Evolutionary conservation across 1,140 invertebrate species (phyloP), one percentile per base, ranked within the genome.

Genomic region (Papilio polyxenes): DNA sequence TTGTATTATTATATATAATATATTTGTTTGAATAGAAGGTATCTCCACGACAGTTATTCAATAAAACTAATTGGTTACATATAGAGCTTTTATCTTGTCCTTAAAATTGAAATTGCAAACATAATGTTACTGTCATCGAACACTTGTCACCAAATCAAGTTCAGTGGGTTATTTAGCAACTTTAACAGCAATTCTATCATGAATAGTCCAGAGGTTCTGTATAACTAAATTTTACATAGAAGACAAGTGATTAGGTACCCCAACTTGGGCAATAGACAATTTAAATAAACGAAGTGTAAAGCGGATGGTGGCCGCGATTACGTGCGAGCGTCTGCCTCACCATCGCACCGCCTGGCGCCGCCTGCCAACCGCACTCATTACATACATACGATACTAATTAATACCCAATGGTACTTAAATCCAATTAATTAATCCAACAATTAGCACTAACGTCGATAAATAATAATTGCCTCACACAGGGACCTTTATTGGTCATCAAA

Each of bases 231-330:
- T 1, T 31, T 4, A 65, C 9, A 11, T 2, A 65, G 20, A 65
- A 69, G 37, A 37, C 31, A 69, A 37, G 11, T 5, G 31, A 15
- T 69, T 15, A 11, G 1, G 65, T 40, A 72, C 65, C 65, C 9
- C 59, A 9, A 15, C 20, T 51, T 76, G 23, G n/a, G 23, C 10
- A 48, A 77, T 77, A 53, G 59, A 10, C 49, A 53, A 77, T 79
- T 79, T 62, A 9, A 79, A 79, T 79, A 65, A 78, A 23, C 23
- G 76, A 62, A 20, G 51, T 79, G 37, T 8, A 48, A 20, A 31
- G 56, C 77, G 77, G 75, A 83, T 72, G 79, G 83, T 81, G 80
- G 76, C 84, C 81, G 83, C 84, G 80, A 85, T 85, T 84, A 87
- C 86, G 86, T 85, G 75, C 76, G 69, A 62, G 44, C 80, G 31